These are phyloP conservation scores for Amiota mariae DNA, from an alignment of 2,888 invertebrate genomes.

Conservation along the genomic window DNA sequence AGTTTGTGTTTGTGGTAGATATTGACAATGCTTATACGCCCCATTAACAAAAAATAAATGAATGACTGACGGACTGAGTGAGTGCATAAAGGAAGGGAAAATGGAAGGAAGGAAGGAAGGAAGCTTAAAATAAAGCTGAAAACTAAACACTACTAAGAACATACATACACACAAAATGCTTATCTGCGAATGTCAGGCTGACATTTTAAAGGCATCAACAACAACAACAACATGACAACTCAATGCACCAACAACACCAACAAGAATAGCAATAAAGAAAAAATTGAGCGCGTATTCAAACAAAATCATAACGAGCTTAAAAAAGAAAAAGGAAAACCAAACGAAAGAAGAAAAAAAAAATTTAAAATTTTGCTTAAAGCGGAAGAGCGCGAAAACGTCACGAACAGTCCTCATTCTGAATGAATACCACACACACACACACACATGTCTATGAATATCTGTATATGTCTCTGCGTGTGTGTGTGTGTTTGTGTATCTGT, in stretches of 20 bases:
- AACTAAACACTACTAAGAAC: constrained; percentile 46
- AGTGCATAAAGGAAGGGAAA: background rate
- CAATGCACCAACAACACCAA: constrained; percentile 28
- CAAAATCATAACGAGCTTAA: constrained; percentile 25
- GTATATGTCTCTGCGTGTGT: background rate
- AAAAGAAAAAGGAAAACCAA: constrained; percentile 33
- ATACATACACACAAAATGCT: constrained; percentile 51
- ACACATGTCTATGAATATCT: constrained; percentile 6
- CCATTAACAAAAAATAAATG: background rate
- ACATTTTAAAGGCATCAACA: constrained; percentile 25
- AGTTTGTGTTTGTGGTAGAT: constrained; percentile 1
- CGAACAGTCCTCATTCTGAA: constrained; percentile 22
- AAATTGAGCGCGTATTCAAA: constrained; percentile 22
- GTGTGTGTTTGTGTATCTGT: background rate
- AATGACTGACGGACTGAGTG: too few relatives aligned
- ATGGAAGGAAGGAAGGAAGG: background rate
- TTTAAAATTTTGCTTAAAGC: constrained; percentile 31
- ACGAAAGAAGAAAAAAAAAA: constrained; percentile 18
- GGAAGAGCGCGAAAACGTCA: constrained; percentile 55
- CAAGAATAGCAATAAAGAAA: constrained; percentile 40
- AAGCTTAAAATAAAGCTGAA: constrained; percentile 48
- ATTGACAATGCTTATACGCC: constrained; percentile 3
- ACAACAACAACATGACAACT: constrained; percentile 11
- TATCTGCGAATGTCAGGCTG: constrained; percentile 50
- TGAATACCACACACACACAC: background rate